These are phyloP conservation scores for Drosophila cognata DNA, from an alignment of 2,888 invertebrate species.

Conservation along the genomic window DNA sequence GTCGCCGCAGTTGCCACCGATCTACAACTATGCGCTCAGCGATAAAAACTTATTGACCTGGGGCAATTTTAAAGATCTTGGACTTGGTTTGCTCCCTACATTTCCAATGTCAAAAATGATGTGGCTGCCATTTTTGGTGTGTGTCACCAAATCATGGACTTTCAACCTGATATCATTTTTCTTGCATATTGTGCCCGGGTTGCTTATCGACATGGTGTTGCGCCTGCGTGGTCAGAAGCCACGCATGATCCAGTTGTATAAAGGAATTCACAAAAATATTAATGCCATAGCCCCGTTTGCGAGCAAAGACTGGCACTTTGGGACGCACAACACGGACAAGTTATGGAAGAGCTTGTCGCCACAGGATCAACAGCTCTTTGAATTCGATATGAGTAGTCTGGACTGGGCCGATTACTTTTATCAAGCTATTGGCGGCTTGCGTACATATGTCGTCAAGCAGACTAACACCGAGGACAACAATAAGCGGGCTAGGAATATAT, in stretches of 20 bases:
- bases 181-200: slow-evolving; percentile 88
- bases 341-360: slow-evolving; percentile 85
- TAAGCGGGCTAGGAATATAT: slow-evolving; percentile 87
- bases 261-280: slow-evolving; percentile 92
- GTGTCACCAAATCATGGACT: slow-evolving; percentile 84
- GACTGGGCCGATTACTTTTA: slow-evolving; percentile 87
- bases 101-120: slow-evolving; percentile 88
- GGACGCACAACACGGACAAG: slow-evolving; percentile 86
- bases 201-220: slow-evolving; percentile 86
- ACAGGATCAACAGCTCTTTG: slow-evolving; percentile 87
- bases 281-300: slow-evolving; percentile 91
- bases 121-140: slow-evolving; percentile 88
- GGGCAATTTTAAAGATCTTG: slow-evolving; percentile 87
- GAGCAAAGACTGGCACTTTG: slow-evolving; percentile 90
- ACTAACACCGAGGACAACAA: slow-evolving; percentile 87
- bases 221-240: slow-evolving; percentile 62
- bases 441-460: slow-evolving; percentile 92
- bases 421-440: slow-evolving; percentile 89
- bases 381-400: slow-evolving; percentile 90
- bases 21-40: slow-evolving; percentile 94
- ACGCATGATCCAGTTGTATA: slow-evolving; percentile 90
- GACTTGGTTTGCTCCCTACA: slow-evolving; percentile 84
- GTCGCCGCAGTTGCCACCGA: slow-evolving; percentile 21
- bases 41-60: slow-evolving; percentile 92
- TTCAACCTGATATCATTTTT: slow-evolving; percentile 86